Evolutionary conservation across 2,797 vertebrate genomes (phyloP).

Genomic region (Falco rusticolus): DNA sequence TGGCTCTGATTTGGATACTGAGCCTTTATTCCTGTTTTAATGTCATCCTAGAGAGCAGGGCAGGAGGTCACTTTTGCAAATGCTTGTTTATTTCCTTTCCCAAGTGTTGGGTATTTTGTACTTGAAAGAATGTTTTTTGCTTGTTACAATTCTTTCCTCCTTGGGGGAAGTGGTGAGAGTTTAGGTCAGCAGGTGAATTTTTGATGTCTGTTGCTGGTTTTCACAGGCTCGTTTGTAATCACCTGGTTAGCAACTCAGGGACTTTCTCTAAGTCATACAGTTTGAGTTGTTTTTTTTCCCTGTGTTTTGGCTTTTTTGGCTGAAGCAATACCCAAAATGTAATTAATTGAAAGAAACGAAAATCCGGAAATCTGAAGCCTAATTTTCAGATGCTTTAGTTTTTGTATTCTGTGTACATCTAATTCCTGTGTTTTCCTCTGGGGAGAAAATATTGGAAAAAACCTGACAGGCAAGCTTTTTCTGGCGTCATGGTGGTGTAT

Average conservation of each 20-base stretch:
- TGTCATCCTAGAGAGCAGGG: not conserved
- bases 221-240: not conserved
- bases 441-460: not conserved
- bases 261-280: not conserved
- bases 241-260: not conserved
- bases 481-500: not conserved
- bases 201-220: slow-evolving; percentile 1
- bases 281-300: not conserved
- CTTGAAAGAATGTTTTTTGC: slow-evolving; percentile 12
- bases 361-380: not conserved
- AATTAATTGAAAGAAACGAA: not conserved
- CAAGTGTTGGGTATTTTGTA: not conserved
- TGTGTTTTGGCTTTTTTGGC: not conserved
- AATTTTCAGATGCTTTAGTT: not conserved
- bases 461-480: not conserved
- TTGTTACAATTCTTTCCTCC: not conserved
- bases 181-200: slow-evolving; percentile 10
- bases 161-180: not conserved
- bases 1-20: not conserved
- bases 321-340: not conserved
- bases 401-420: not conserved
- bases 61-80: slow-evolving; percentile 13
- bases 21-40: slow-evolving; percentile 25
- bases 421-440: not conserved
- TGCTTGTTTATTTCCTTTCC: slow-evolving; percentile 35